phyloP scores from a whole-genome alignment of 2,888 invertebrate genomes.

The Tillus elongatus region DNA sequence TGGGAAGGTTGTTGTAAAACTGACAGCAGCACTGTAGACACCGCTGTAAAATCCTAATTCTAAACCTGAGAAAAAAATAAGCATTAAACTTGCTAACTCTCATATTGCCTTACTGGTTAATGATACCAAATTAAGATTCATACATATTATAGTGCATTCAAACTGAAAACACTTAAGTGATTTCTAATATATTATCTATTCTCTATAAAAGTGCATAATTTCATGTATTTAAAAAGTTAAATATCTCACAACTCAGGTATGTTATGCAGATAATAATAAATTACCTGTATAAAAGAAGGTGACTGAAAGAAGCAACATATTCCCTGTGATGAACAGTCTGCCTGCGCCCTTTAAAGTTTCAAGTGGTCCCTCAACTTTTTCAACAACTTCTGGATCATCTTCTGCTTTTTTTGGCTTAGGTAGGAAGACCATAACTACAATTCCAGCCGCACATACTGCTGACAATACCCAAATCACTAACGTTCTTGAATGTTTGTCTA shows the following conservation, averaged over 20 bases:
- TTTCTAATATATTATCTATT: too few relatives aligned
- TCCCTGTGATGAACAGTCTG: conserved; percentile 64
- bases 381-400: conserved; percentile 32
- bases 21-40: conserved; percentile 88
- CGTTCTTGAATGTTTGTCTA: conserved; percentile 61
- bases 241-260: too few relatives aligned
- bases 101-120: too few relatives aligned
- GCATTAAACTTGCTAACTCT: too few relatives aligned
- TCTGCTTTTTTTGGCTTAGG: conserved; percentile 48
- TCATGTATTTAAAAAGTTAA: too few relatives aligned
- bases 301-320: conserved; percentile 76
- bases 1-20: conserved; percentile 72
- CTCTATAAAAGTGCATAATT: too few relatives aligned
- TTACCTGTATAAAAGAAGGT: conserved; percentile 87
- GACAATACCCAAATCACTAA: conserved; percentile 76
- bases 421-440: conserved; percentile 57
- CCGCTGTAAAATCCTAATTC: conserved; percentile 94
- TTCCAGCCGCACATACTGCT: conserved; percentile 60
- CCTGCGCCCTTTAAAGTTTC: conserved; percentile 68
- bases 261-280: too few relatives aligned
- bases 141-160: too few relatives aligned
- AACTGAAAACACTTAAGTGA: too few relatives aligned
- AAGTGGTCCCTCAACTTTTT: conserved; percentile 46
- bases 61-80: too few relatives aligned
- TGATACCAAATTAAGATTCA: too few relatives aligned